A percentile compares a stretch with the other conserved stretches of the same genome.
These are phyloP conservation scores for Calameuta idolon DNA, from an alignment of 2,888 invertebrate species.

Conservation along the genomic window DNA sequence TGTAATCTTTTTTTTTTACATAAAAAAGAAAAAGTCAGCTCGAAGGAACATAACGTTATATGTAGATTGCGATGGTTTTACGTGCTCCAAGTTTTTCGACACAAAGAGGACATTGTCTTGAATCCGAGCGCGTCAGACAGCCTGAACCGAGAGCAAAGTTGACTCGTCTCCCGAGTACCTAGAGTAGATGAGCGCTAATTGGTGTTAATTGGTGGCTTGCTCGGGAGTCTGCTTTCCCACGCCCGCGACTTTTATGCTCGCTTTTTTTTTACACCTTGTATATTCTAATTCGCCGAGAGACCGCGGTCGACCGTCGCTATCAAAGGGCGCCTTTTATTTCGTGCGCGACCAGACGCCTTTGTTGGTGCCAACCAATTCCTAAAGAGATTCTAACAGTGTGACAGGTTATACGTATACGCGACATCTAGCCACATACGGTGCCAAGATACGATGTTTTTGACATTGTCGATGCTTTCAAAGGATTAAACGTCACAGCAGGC, in stretches of 20 bases:
- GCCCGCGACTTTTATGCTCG: conserved; percentile 64
- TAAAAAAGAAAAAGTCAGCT: not conserved
- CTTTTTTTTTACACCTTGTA: conserved; percentile 39
- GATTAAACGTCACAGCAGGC: not conserved
- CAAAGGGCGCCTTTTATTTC: conserved; percentile 6
- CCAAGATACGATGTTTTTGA: not conserved
- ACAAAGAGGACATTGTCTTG: conserved; percentile 43
- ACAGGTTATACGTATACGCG: not conserved
- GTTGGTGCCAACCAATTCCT: not conserved
- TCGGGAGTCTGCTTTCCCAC: conserved; percentile 63
- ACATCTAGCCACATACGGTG: not conserved
- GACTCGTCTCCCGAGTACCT: conserved; percentile 49
- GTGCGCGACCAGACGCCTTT: conserved; percentile 3
- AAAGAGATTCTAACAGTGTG: not conserved
- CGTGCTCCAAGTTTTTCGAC: not conserved
- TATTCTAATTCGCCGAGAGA: conserved; percentile 7
- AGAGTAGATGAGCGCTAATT: conserved; percentile 66
- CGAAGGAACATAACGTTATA: not conserved
- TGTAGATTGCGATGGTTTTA: not conserved
- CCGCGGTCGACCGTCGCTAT: not conserved
- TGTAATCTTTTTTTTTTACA: not conserved
- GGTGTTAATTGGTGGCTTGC: conserved; percentile 66
- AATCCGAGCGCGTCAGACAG: conserved; percentile 34
- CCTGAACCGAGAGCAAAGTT: conserved; percentile 45
- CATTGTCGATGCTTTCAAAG: not conserved